Evolutionary conservation across 2,888 invertebrate species (phyloP).

Genomic region (Lomographa bimaculata): DNA sequence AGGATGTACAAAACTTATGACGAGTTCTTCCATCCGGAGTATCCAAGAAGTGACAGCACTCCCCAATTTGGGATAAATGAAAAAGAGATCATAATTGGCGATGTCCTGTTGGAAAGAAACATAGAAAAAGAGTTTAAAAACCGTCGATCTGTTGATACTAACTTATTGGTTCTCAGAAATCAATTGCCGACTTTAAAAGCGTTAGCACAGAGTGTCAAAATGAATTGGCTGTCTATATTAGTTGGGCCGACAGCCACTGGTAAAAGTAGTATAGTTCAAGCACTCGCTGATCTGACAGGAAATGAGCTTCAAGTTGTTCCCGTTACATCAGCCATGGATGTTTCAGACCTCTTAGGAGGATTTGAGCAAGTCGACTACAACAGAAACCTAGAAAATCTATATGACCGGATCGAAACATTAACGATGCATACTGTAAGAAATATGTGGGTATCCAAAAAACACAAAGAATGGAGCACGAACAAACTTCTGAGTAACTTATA

Average conservation of each 20-base stretch:
- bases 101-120: constrained; percentile 79
- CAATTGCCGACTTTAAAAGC: constrained; percentile 89
- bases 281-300: constrained; percentile 90
- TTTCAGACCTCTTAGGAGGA: constrained; percentile 96
- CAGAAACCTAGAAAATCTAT: constrained; percentile 88
- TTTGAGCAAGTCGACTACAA: constrained; percentile 96
- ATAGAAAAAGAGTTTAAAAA: constrained; percentile 63
- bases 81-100: constrained; percentile 85
- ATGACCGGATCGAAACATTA: constrained; percentile 81
- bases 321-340: constrained; percentile 96
- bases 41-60: constrained; percentile 76
- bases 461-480: constrained; percentile 50
- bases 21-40: constrained; percentile 71
- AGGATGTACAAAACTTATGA: constrained; percentile 84
- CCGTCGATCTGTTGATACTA: constrained; percentile 57
- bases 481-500: constrained; percentile 56
- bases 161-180: constrained; percentile 72
- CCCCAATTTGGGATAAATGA: constrained; percentile 85
- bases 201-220: constrained; percentile 92
- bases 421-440: constrained; percentile 78
- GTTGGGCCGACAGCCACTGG: constrained; percentile 91
- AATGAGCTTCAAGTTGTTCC: constrained; percentile 89
- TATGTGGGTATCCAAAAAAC: constrained; percentile 56
- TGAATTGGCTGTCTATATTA: constrained; percentile 96
- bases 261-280: constrained; percentile 90